Evolutionary conservation across 2,113 vertebrate genomes (phyloP), one percentile per base, ranked within the genome.

Genomic region (Rhinopomastus cyanomelas): DNA sequence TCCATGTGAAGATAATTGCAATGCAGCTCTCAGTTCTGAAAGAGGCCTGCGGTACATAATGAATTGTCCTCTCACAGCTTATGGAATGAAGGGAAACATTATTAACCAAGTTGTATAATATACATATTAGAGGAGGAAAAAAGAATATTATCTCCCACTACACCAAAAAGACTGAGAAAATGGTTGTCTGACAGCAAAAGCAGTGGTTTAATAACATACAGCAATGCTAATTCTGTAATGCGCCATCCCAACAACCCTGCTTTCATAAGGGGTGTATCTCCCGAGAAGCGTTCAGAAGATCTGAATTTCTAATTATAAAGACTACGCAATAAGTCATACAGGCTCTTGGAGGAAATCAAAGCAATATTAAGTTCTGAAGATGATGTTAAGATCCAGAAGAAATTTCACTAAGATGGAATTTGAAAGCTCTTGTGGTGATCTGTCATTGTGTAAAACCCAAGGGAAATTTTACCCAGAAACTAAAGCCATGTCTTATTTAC

Each of bases 151-250:
- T 96, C 94, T 95, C 64, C 62, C 34, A 36, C 59, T 78, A 37
- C 81, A 90, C 88, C 94, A 95, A 96, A 97, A 95, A 75, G 55
- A 91, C 89, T 69, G 91, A 93, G 39, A 94, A 95, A 95, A 56
- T 7, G 27, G 85, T 92, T 27, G 2, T 72, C 57, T 80, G 96
- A 91, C 74, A 44, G 88, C 93, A 90, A 92, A 95, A 83, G 88
- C 75, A 81, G 78, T 61, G 83, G 87, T 96, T 96, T 86, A 97
- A 85, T 92, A 88, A 94, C 42, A 92, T 46, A 80, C 21, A 72
- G 92, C 73, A 94, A 97, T 95, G 87, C 76, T 94, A 95, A 95
- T 94, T 74, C 92, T 96, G 92, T 93, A 93, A 97, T 96, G 97
- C 96, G 93, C 84, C 67, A 90, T 92, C 93, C 94, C 82, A 90